Conservation (phyloP, 2,888 invertebrate species). For the Oscheius sp. region DNA sequence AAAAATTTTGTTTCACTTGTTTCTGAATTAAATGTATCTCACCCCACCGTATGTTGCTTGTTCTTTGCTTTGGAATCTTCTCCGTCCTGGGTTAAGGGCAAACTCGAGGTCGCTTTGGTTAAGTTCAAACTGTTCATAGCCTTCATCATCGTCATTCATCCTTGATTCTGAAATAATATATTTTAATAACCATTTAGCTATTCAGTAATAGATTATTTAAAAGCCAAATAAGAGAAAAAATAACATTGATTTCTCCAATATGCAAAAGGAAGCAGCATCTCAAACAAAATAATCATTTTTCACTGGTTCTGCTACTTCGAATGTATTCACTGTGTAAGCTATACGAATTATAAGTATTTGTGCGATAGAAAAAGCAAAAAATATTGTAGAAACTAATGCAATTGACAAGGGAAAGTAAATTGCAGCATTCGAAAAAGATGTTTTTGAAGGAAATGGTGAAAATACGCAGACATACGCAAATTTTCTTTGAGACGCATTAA, state of each 20-base stretch:
- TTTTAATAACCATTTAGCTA: neutral
- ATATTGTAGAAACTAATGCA: neutral
- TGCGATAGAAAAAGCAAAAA: neutral
- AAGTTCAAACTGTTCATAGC: slow-evolving; percentile 92
- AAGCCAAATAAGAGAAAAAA: too few species aligned
- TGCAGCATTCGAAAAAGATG: neutral
- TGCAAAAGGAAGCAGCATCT: too few species aligned
- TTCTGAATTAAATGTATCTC: slow-evolving; percentile 37
- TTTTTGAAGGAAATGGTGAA: neutral
- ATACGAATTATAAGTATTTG: too few species aligned
- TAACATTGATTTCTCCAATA: too few species aligned
- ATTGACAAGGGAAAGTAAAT: neutral
- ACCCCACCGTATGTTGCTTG: slow-evolving; percentile 70
- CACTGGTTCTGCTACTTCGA: too few species aligned
- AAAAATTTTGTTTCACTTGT: neutral
- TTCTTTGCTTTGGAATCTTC: slow-evolving; percentile 63
- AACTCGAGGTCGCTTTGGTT: slow-evolving; percentile 92
- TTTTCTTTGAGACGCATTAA: neutral
- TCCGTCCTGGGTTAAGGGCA: slow-evolving; percentile 83
- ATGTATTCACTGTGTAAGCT: too few species aligned
- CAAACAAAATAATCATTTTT: too few species aligned
- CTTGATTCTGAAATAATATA: neutral
- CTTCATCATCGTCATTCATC: slow-evolving; percentile 79
- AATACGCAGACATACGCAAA: neutral
- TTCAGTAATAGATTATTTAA: too few species aligned